Base-by-base conservation (phyloP, 2,888 invertebrate genomes). In the Phanerotoma sp. region DNA sequence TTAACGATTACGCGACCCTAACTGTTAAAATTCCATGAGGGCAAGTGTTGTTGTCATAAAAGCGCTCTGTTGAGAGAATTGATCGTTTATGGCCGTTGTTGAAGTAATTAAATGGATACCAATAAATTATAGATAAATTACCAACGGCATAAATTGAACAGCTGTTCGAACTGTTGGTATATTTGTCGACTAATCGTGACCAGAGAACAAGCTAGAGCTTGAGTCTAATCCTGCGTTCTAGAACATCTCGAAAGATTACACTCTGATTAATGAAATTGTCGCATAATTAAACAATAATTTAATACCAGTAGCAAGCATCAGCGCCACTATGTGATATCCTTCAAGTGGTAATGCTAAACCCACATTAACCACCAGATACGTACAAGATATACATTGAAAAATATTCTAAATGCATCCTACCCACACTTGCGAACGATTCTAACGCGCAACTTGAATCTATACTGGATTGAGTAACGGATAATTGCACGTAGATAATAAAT, bases 401-500 rank as follows among this genome's bases (percentile, higher is more conserved):
- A 45, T 38, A 40, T 32, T 44, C 38, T 22, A 35, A 51, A 28
- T 52, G 35, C 30, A 52, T 41, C 21, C 41, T 33, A 47, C 44
- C 47, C 38, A 35, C 51, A 58, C 42, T 18, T 30, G 38, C 20
- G 49, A n/a, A n/a, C 25, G 11, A 20, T 16, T 35, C 48, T 44
- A 35, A 37, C 33, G 38, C 49, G 28, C 50, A 57, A 56, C 45
- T 54, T 53, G 38, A 47, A 38, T 47, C n/a, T n/a, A 28, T 21
- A 47, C 35, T 42, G 62, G 62, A 66, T 70, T 66, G 68, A 65
- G 68, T 65, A 71, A 71, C 68, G 65, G 68, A 71, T 73, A 74
- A 72, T 73, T 71, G 69, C 72, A 62, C 54, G 53, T 59, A 63
- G 65, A 66, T 69, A 69, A 70, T 73, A 71, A 73, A 72, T 72